Percentiles rank a stretch among this genome's conserved stretches.
phyloP scores from a whole-genome alignment of 2,113 vertebrate genomes.

The Labeo catla region DNA sequence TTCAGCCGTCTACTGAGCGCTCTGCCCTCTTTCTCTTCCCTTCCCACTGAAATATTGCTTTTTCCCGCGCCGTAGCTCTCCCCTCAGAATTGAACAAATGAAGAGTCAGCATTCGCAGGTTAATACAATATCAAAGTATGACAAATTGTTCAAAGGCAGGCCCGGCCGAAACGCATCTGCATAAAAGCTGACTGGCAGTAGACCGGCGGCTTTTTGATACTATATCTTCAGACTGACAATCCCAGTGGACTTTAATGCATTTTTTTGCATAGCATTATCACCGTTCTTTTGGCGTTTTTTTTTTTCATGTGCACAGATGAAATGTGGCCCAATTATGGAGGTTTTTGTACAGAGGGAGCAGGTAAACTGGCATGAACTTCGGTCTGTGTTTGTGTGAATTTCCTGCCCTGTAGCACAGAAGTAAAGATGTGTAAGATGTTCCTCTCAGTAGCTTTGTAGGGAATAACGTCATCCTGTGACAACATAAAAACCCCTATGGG shows the following conservation, averaged over 20 bases:
- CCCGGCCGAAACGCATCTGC: constrained; percentile 38
- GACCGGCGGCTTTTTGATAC: constrained; percentile 31
- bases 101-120: constrained; percentile 38
- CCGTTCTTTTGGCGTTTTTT: not conserved
- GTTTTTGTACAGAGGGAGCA: constrained; percentile 9
- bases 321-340: constrained; percentile 3
- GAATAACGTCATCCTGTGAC: constrained; percentile 33
- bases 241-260: constrained; percentile 31
- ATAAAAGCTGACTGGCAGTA: constrained; percentile 49
- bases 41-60: constrained; percentile 36
- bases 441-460: not conserved
- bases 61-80: not conserved
- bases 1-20: not conserved
- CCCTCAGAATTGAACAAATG: constrained; percentile 29
- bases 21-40: not conserved
- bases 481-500: constrained; percentile 38
- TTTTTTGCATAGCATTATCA: constrained; percentile 31
- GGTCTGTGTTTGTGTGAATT: constrained; percentile 10
- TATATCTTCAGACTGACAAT: constrained; percentile 30
- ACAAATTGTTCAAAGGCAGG: constrained; percentile 53
- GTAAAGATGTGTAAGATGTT: not conserved
- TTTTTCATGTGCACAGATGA: not conserved
- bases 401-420: not conserved
- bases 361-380: not conserved
- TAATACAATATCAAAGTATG: constrained; percentile 45